Conservation (phyloP, 2,888 invertebrate genomes). For the Diarsia mendica region DNA sequence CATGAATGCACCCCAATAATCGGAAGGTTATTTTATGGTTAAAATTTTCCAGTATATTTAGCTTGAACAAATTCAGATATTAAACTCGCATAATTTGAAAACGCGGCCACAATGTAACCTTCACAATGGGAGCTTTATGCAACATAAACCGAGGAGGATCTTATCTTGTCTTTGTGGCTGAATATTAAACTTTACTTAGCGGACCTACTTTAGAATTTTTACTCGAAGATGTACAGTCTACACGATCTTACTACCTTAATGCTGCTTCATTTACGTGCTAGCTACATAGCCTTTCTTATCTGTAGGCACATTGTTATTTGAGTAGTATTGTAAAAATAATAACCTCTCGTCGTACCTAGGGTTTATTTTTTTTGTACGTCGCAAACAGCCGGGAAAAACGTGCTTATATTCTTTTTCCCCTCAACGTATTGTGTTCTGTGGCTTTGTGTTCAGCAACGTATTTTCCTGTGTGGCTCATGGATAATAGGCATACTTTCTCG, state of each 20-base stretch:
- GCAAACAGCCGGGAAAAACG: slow-evolving; percentile 5
- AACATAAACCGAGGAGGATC: slow-evolving; percentile 42
- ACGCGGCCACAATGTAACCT: slow-evolving; percentile 42
- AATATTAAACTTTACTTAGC: slow-evolving; percentile 51
- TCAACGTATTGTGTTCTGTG: slow-evolving; percentile 25
- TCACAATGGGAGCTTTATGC: slow-evolving; percentile 45
- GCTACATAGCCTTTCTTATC: slow-evolving; percentile 11
- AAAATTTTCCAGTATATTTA: slow-evolving; percentile 30
- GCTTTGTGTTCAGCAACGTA: slow-evolving; percentile 30
- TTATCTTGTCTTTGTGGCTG: slow-evolving; percentile 51
- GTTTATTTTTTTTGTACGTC: slow-evolving; percentile 26
- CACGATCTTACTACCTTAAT: slow-evolving; percentile 1
- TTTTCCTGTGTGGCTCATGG: slow-evolving; percentile 42
- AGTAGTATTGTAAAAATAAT: slow-evolving; percentile 8
- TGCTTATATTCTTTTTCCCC: slow-evolving; percentile 17
- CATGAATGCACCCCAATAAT: slow-evolving; percentile 4
- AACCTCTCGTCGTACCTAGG: slow-evolving; percentile 6
- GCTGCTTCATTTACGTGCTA: slow-evolving; percentile 18
- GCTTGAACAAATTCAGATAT: slow-evolving; percentile 54
- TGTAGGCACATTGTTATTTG: neutral
- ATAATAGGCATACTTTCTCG: slow-evolving; percentile 52
- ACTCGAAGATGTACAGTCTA: slow-evolving; percentile 11
- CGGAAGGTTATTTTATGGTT: neutral
- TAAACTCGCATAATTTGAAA: slow-evolving; percentile 48
- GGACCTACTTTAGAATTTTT: slow-evolving; percentile 29